Base-by-base conservation (phyloP, 2,113 vertebrate species). In the Pluvialis apricaria region DNA sequence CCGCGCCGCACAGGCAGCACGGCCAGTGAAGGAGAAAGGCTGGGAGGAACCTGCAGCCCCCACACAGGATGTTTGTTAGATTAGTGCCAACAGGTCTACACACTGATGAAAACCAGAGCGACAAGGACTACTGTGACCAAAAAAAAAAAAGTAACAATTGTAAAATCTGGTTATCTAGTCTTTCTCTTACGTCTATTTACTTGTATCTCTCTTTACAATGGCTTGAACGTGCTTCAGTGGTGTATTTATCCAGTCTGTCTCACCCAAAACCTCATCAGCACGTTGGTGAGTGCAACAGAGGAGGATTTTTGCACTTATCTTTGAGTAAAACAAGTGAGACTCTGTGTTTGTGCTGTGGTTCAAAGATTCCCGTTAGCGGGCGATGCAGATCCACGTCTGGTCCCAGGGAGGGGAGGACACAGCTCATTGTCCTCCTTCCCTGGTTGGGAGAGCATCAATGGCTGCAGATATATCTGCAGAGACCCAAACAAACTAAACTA, bases 321-420 rank as follows among this genome's bases (percentile, higher is more conserved):
- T 28, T 11, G 44, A 54, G 40, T 38, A 38, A 34, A 32, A 14
- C 11, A 3, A 15, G 65, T 1, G 38, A 47, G 7, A 3, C 4
- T 10, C 36, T 4, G 29, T 2, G 52, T 8, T 7, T 4, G 72
- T 3, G 34, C 26, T 4, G 11, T 1, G 28, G 54, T 11, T 9
- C 76, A 2, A 0, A 51, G 34, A 11, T 38, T 29, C 61, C 52
- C 55, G 0, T 4, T 38, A 1, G 29, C 0, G 8, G 5, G 0
- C 7, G 66, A 2, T 2, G 52, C n/a, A 15, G 75, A 20, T 28
- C 52, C 64, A 5, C 38, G 4, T 13, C 25, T 9, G 32, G 10
- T 9, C 40, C 6, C 25, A 12, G 65, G 62, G 11, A 82, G 18
- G 36, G 61, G 24, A 58, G 0, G 6, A 13, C 14, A 61, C 60